phyloP scores from a whole-genome alignment of 2,113 vertebrate species.

The Probosciger aterrimus region DNA sequence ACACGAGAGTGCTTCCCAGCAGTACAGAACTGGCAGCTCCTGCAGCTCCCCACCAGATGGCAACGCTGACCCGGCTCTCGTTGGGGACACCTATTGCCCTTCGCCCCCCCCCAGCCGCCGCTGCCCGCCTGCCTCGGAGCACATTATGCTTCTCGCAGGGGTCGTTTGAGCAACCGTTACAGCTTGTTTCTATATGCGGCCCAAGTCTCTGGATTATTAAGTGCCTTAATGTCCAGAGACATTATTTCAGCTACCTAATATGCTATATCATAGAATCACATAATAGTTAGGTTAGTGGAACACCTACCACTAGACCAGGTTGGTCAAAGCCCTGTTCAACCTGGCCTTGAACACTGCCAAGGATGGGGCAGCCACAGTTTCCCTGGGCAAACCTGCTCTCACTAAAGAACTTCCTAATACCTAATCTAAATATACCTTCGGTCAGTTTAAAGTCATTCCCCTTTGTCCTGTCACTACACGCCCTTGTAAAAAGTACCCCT shows the following conservation, averaged over 20 bases:
- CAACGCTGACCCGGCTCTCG: neutral
- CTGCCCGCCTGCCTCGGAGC: neutral
- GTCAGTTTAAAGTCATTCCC: neutral
- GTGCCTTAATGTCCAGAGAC: rapidly evolving
- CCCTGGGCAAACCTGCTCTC: neutral
- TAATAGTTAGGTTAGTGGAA: neutral
- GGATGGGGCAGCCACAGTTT: neutral
- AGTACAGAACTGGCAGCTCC: neutral
- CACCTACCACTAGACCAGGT: neutral
- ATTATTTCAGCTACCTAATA: neutral
- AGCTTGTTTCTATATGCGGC: rapidly evolving
- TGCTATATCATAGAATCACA: neutral
- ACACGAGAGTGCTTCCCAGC: rapidly evolving
- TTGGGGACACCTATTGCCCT: neutral
- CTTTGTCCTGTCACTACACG: neutral
- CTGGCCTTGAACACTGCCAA: neutral
- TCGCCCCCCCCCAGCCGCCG: too few species aligned
- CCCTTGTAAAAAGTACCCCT: neutral
- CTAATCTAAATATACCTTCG: neutral
- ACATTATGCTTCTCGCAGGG: rapidly evolving
- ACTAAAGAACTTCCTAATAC: neutral
- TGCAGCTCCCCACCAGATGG: slow-evolving; percentile 26
- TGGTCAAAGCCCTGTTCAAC: neutral
- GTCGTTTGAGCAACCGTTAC: neutral
- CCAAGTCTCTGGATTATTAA: rapidly evolving